phyloP scores from a whole-genome alignment of 2,113 vertebrate species.

The Lucifuga dentata region DNA sequence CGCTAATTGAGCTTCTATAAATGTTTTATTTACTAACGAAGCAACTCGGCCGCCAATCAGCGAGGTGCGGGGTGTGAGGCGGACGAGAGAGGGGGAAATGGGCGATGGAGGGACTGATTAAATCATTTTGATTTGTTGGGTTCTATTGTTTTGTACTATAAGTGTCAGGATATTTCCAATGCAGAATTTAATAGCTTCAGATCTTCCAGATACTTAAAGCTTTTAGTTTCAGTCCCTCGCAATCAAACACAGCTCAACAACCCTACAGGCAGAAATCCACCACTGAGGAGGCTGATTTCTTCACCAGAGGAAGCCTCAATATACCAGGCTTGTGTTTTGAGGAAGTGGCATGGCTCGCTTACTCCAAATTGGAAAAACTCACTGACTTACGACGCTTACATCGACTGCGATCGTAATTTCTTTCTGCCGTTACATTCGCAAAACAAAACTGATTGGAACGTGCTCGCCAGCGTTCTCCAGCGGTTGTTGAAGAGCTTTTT shows the following conservation, averaged over 20 bases:
- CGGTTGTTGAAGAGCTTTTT: background rate
- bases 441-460: too few relatives aligned
- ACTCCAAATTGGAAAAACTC: too few relatives aligned
- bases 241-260: constrained; percentile 1
- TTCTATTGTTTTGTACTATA: constrained; percentile 28
- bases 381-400: too few relatives aligned
- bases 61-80: background rate
- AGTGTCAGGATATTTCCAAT: constrained; percentile 27
- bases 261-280: background rate
- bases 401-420: too few relatives aligned
- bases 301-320: too few relatives aligned
- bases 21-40: constrained; percentile 81
- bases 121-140: constrained; percentile 53
- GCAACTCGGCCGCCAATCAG: constrained; percentile 68
- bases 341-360: too few relatives aligned
- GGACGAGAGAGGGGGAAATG: constrained; percentile 2
- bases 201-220: constrained; percentile 4
- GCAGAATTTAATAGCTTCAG: constrained; percentile 2
- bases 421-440: too few relatives aligned
- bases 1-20: constrained; percentile 77
- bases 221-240: constrained; percentile 1
- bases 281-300: background rate
- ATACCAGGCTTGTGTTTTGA: too few relatives aligned
- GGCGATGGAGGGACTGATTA: constrained; percentile 39
- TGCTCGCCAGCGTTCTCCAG: too few relatives aligned